Conservation (phyloP, 1,140 invertebrate genomes). For the Scaptomyza graminum region DNA sequence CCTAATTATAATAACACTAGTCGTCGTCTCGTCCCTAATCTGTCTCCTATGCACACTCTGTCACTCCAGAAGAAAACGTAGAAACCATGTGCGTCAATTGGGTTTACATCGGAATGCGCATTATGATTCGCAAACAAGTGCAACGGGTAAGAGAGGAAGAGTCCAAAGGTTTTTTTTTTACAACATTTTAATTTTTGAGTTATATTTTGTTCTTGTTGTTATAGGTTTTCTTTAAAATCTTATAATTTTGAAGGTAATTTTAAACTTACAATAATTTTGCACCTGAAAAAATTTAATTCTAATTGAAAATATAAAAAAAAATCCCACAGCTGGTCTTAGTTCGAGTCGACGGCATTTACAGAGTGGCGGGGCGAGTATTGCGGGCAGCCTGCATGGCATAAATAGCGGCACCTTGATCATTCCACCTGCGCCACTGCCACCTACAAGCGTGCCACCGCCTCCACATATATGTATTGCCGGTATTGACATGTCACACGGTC, state of each 20-base stretch:
- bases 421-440: constrained; percentile 80
- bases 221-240: constrained; percentile 62
- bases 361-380: constrained; percentile 79
- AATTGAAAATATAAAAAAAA: not conserved
- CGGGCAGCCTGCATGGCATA: constrained; percentile 82
- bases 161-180: not conserved
- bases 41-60: constrained; percentile 84
- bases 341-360: constrained; percentile 83
- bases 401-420: constrained; percentile 81
- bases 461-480: constrained; percentile 83
- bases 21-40: constrained; percentile 84
- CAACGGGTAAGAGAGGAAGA: constrained; percentile 65
- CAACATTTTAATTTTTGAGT: not conserved
- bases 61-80: constrained; percentile 84
- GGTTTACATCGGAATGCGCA: constrained; percentile 83
- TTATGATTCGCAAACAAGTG: constrained; percentile 83
- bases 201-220: constrained; percentile 8
- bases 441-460: constrained; percentile 80
- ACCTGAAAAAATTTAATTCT: not conserved
- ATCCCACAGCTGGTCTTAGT: constrained; percentile 68
- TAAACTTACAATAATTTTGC: not conserved
- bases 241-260: constrained; percentile 54
- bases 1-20: constrained; percentile 84
- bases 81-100: constrained; percentile 78
- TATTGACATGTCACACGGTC: constrained; percentile 64